Percentiles rank a stretch among this genome's conserved stretches.
phyloP scores from a whole-genome alignment of 1,140 invertebrate genomes.

The Drosophila nikananu region DNA sequence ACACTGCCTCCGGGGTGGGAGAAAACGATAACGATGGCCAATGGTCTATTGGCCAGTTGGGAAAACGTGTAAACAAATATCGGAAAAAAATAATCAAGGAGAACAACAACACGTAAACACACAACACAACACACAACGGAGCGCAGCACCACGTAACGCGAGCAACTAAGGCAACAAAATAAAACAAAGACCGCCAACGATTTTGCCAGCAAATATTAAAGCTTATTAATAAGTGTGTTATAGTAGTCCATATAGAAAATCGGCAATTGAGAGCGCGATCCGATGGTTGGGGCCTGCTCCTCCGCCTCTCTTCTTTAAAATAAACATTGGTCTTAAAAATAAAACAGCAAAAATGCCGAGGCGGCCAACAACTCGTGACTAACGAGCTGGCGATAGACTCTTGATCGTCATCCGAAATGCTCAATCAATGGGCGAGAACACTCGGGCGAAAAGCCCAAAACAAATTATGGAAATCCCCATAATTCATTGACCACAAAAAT shows the following conservation, averaged over 20 bases:
- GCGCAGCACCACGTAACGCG: constrained; percentile 36
- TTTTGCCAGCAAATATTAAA: constrained; percentile 58
- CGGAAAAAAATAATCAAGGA: constrained; percentile 30
- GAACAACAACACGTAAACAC: constrained; percentile 43
- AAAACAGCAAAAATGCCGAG: constrained; percentile 48
- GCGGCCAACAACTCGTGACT: constrained; percentile 67
- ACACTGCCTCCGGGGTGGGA: neutral
- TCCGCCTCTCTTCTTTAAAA: constrained; percentile 58
- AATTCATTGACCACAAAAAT: neutral
- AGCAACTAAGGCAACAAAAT: constrained; percentile 33
- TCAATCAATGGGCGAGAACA: constrained; percentile 1
- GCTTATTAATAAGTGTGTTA: constrained; percentile 74
- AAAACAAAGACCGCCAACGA: constrained; percentile 29
- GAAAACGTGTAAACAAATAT: constrained; percentile 60
- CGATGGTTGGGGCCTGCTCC: neutral
- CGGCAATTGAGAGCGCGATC: constrained; percentile 21
- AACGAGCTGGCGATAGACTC: constrained; percentile 63
- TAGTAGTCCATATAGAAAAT: constrained; percentile 61
- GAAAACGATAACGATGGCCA: constrained; percentile 35
- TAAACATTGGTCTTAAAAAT: constrained; percentile 65
- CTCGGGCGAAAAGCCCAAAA: neutral
- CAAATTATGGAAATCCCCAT: neutral
- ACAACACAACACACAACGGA: constrained; percentile 11
- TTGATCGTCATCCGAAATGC: constrained; percentile 14
- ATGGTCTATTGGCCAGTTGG: constrained; percentile 36